Percentiles rank a stretch among this genome's conserved stretches.
phyloP scores from a whole-genome alignment of 37 sponge, comb jelly and placozoan genomes.

The Cladorhizidae sp. region DNA sequence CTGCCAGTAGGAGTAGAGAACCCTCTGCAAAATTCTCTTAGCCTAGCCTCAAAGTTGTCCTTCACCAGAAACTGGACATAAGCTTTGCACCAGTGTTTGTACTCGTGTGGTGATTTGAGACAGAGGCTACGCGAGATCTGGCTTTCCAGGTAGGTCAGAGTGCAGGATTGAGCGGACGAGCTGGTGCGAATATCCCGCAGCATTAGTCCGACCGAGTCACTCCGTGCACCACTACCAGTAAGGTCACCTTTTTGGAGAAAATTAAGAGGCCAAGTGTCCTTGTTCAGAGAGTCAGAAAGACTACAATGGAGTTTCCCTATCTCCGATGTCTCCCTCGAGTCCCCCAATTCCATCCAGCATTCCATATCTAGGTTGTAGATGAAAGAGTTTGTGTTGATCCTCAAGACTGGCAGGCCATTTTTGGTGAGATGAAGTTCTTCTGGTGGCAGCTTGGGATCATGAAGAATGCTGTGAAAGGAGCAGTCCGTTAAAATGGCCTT shows the following conservation, averaged over 20 bases:
- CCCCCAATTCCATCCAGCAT: constrained; percentile 52
- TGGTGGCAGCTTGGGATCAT: not conserved
- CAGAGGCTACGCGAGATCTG: constrained; percentile 48
- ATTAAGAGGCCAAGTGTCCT: constrained; percentile 14
- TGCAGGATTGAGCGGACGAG: not conserved
- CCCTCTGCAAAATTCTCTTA: constrained; percentile 56
- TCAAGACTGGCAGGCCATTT: constrained; percentile 47
- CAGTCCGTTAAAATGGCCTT: constrained; percentile 4
- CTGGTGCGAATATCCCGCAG: not conserved
- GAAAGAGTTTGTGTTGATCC: constrained; percentile 3
- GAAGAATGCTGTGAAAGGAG: constrained; percentile 31
- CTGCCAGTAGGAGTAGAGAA: constrained; percentile 35
- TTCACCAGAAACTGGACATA: constrained; percentile 66
- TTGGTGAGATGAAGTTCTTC: constrained; percentile 20
- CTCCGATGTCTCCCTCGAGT: constrained; percentile 22
- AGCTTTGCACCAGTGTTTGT: constrained; percentile 65
- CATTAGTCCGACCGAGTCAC: constrained; percentile 15
- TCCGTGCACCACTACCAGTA: not conserved
- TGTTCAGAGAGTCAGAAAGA: not conserved
- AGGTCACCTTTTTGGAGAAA: not conserved
- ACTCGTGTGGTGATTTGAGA: constrained; percentile 63
- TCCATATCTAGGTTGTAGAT: constrained; percentile 43
- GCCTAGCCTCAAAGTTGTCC: constrained; percentile 49
- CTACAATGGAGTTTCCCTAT: not conserved
- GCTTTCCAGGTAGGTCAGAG: constrained; percentile 50